A percentile compares a stretch with the other conserved stretches of the same genome.
These are phyloP conservation scores for Phoxinus dragarum DNA, from an alignment of 2,797 vertebrate genomes.

Conservation along the genomic window DNA sequence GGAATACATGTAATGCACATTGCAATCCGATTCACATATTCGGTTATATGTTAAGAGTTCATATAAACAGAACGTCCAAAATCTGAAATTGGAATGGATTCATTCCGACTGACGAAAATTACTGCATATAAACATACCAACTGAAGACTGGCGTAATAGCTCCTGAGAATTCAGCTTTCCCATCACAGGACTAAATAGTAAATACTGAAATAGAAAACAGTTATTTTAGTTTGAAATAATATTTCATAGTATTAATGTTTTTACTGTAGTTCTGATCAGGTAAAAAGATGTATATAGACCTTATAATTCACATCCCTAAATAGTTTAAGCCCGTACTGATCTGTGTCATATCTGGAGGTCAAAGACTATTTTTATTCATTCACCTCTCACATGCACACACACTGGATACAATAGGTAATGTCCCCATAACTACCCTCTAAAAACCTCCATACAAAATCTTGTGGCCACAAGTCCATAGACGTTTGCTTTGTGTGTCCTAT, in stretches of 20 bases:
- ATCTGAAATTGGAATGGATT: background rate
- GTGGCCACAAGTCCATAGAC: background rate
- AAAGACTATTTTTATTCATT: background rate
- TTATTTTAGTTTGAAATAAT: background rate
- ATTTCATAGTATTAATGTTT: background rate
- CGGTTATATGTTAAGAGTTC: no score
- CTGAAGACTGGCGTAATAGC: background rate
- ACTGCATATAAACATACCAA: background rate
- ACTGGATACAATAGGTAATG: background rate
- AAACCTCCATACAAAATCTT: slow-evolving; percentile 3
- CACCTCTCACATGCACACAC: background rate
- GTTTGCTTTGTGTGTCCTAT: background rate
- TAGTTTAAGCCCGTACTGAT: background rate
- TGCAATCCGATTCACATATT: no score
- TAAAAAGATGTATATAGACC: background rate
- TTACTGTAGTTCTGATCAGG: background rate
- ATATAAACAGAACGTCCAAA: background rate
- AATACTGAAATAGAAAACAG: background rate
- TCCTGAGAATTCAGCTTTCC: background rate
- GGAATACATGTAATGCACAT: background rate
- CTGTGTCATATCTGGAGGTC: background rate
- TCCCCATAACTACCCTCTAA: background rate
- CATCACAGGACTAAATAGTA: background rate
- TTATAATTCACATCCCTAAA: background rate
- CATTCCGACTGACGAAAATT: background rate